A percentile compares a stretch with the other conserved stretches of the same genome.
These are phyloP conservation scores for Agraylea sexmaculata DNA, from an alignment of 1,140 invertebrate genomes.

Conservation along the genomic window DNA sequence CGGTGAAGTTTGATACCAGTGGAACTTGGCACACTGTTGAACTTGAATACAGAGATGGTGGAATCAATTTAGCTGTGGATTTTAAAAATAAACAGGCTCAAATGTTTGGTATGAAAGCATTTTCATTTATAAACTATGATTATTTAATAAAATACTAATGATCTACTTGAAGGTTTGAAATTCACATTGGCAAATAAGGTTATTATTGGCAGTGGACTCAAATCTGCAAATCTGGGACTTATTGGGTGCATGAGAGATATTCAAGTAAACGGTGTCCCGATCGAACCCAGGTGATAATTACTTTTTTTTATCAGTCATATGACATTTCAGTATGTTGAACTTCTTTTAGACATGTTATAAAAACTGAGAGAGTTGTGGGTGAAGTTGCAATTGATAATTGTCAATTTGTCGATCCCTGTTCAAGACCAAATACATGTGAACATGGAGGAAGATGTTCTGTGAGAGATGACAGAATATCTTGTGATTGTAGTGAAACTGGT, in stretches of 20 bases:
- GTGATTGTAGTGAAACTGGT: constrained; percentile 77
- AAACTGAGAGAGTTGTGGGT: constrained; percentile 66
- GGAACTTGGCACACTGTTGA: constrained; percentile 68
- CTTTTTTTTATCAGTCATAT: constrained; percentile 1
- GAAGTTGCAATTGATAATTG: constrained; percentile 87
- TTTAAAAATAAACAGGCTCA: constrained; percentile 57
- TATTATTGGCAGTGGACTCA: constrained; percentile 65
- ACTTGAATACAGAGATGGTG: constrained; percentile 60
- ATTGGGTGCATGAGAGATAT: constrained; percentile 86
- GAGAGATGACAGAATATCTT: constrained; percentile 73
- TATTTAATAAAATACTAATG: constrained; percentile 5
- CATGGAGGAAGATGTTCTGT: constrained; percentile 83
- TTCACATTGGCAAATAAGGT: constrained; percentile 48
- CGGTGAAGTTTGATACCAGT: constrained; percentile 62
- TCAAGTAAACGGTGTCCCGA: constrained; percentile 58
- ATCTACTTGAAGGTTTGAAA: constrained; percentile 32
- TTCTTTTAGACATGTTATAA: constrained; percentile 58
- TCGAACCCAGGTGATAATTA: constrained; percentile 46
- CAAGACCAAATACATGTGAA: constrained; percentile 78
- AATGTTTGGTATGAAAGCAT: constrained; percentile 40
- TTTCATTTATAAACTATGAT: not conserved
- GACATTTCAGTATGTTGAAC: not conserved
- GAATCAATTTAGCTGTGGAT: constrained; percentile 62
- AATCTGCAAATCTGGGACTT: constrained; percentile 54
- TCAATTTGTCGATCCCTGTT: constrained; percentile 80